Conservation (phyloP, 2,888 invertebrate genomes). For the Parelbella ahira region DNA sequence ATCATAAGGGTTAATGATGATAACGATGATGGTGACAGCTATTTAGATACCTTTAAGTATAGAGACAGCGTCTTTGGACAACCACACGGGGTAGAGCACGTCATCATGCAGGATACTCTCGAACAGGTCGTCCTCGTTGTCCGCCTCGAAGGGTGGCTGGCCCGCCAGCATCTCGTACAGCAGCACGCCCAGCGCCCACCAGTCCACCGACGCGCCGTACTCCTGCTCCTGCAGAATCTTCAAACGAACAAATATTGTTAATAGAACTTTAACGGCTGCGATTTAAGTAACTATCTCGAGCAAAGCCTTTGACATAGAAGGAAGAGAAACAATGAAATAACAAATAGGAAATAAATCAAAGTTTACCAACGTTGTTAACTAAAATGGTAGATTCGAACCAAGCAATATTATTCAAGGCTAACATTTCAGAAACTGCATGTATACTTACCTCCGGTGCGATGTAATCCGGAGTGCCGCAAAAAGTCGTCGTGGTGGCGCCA, state of each 20-base stretch:
- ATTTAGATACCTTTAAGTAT: conserved; percentile 71
- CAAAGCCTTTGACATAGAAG: too few species aligned
- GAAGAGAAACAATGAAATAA: too few species aligned
- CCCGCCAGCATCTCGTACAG: conserved; percentile 99
- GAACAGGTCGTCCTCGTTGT: conserved; percentile 99
- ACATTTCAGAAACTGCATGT: too few species aligned
- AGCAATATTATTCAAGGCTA: too few species aligned
- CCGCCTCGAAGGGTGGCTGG: conserved; percentile 99
- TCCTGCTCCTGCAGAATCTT: conserved; percentile 95
- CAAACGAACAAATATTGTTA: background rate
- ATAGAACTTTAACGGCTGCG: too few species aligned
- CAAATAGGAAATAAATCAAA: background rate
- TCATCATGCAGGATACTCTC: conserved; percentile 99
- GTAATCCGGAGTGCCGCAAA: conserved; percentile 99
- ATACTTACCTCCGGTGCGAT: conserved; percentile 95
- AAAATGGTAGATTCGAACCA: too few species aligned
- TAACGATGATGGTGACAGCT: too few species aligned
- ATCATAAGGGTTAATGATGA: too few species aligned
- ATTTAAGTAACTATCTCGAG: too few species aligned
- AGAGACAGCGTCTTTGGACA: conserved; percentile 65
- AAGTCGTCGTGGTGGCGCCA: conserved; percentile 95
- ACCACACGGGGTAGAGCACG: conserved; percentile 98
- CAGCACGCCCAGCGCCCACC: conserved; percentile 98
- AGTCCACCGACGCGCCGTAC: conserved; percentile 93
- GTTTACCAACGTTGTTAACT: too few species aligned